Base-by-base conservation (phyloP, 2,888 invertebrate species). In the Hedychridium roseum region DNA sequence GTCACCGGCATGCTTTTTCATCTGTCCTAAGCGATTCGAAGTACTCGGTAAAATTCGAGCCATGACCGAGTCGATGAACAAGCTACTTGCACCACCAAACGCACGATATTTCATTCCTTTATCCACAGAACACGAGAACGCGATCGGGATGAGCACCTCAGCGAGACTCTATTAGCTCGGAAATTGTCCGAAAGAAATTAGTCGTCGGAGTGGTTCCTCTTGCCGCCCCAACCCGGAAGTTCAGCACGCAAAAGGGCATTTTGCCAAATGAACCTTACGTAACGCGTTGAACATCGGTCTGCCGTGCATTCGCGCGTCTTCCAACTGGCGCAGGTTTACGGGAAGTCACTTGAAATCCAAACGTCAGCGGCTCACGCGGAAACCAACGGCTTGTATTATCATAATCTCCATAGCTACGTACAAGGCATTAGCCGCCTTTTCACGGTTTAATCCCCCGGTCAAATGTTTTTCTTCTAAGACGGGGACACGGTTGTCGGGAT, bases 381-480 rank as follows among this genome's bases (percentile, higher is more conserved):
- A 39, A 30, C 30, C 17, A 58, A 49, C 51, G 42, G 30, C 43
- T 40, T 35, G 45, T 37, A 56, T 59, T 59, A 59, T 28, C 59
- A 39, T 59, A 59, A 59, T 55, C 59, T 45, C 44, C 17, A 40
- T 36, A 28, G 38, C 14, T 35, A 28, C n/a, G 2, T 28, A 30
- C 32, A 15, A n/a, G 34, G 40, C 36, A 16, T 31, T 43, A 37
- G 37, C 30, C 21, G 36, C 14, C 21, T 32, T 23, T 35, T 36
- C 32, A 16, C 30, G 43, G 12, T 14, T 23, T 59, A 56, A 59
- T 52, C 48, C 41, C 43, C 35, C 34, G n/a, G 36, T 50, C 47
- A 43, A 56, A 43, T 41, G 34, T 50, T 58, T 50, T 46, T 40
- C 28, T 23, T 30, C 38, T 26, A 17, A 44, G 17, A n/a, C n/a